phyloP scores from a whole-genome alignment of 1,140 invertebrate species.

The Formica exsecta region DNA sequence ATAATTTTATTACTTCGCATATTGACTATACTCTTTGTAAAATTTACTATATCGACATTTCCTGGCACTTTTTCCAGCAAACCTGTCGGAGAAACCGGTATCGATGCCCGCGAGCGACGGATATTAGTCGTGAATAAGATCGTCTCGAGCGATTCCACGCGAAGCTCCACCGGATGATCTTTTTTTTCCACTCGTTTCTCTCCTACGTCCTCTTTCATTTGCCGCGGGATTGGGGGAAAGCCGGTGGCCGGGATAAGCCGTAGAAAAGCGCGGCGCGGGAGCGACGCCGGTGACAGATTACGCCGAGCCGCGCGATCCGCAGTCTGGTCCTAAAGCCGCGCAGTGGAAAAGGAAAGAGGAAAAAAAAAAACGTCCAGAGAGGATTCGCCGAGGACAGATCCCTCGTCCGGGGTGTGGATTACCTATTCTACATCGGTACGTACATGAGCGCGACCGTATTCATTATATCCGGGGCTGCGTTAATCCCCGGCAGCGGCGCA shows the following conservation, averaged over 20 bases:
- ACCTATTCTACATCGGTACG: constrained; percentile 70
- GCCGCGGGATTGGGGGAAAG: constrained; percentile 82
- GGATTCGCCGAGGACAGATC: constrained; percentile 67
- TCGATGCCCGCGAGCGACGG: constrained; percentile 28
- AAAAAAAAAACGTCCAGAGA: background rate
- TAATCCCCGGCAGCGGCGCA: constrained; percentile 38
- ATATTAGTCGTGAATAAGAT: constrained; percentile 56
- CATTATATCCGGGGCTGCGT: constrained; percentile 65
- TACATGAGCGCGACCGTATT: constrained; percentile 74
- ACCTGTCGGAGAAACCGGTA: constrained; percentile 34
- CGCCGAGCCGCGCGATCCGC: constrained; percentile 74
- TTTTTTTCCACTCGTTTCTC: constrained; percentile 38
- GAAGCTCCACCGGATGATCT: background rate
- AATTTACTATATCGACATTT: constrained; percentile 4
- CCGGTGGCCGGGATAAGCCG: constrained; percentile 83
- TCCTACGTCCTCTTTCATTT: constrained; percentile 66
- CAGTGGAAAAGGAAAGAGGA: constrained; percentile 59
- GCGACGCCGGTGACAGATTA: constrained; percentile 85
- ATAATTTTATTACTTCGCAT: background rate
- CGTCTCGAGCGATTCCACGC: constrained; percentile 38
- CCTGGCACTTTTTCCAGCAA: background rate
- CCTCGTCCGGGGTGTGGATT: constrained; percentile 71
- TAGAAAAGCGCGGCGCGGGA: constrained; percentile 81
- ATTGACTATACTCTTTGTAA: background rate
- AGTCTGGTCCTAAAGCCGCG: constrained; percentile 73